Evolutionary conservation across 53 echinoderm and acorn worm species (phyloP), one percentile per base, ranked within the genome.

Genomic region (Mesocentrotus franciscanus): DNA sequence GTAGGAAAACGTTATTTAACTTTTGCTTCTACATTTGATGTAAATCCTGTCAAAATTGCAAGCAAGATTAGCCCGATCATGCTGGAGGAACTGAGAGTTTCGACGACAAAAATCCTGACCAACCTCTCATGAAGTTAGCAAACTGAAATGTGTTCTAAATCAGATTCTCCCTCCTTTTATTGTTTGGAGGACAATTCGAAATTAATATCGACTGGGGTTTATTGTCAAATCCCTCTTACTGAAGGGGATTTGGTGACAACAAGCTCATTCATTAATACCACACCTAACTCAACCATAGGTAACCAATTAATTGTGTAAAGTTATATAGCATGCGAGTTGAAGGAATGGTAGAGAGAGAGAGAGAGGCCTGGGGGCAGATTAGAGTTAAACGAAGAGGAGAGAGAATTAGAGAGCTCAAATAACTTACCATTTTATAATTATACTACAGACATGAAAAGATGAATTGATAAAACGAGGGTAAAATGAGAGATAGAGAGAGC

Each of bases 121-220:
- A 36, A 20, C 42, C 81, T 81, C 33, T n/a, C n/a, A 29, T 9
- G 76, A 76, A 1, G 13, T 76, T 42, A 17, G 3, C 42, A 18
- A 81, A 18, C 81, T 9, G 81, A 39, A 42, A 81, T 76, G 42
- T 16, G 39, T 39, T 81, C 4, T 39, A 0, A 18, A 64, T 64
- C 81, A 81, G 7, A 20, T 81, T 18, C 81, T 18, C 15, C 36
- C 39, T 42, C 16, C 33, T 29, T 16, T 20, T 20, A 81, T 20
- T 17, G 9, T 27, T 35, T 13, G 34, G 33, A 35, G 32, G 78
- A 34, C 30, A 78, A 14, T 78, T 60, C 24, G 90, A 90, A 58
- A 90, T 90, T 17, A 81, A 42, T 39, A 42, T 81, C 20, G 81
- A 39, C 76, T 33, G 81, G 81, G 36, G 81, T 81, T 81, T 81